Evolutionary conservation across 2,888 invertebrate species (phyloP), one percentile per base, ranked within the genome.

Genomic region (Fragum sueziense): DNA sequence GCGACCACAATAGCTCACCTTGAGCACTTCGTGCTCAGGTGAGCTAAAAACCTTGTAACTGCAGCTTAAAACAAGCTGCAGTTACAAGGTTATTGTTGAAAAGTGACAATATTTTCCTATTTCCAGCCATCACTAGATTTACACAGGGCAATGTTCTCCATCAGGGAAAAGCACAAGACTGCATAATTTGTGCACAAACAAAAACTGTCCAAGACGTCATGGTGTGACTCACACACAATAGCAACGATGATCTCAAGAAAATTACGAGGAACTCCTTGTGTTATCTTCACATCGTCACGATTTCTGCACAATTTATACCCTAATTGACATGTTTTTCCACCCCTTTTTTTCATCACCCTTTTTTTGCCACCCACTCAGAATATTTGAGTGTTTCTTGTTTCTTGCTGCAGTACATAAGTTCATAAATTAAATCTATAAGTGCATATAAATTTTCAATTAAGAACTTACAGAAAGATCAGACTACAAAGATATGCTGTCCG

Each of bases 151-250:
- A 22, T 9, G 25, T 57, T 25, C 57, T 57, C 57, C 14, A 57
- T 52, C 52, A 14, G 17, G 7, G 25, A 57, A 25, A 57, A 27
- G 25, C n/a, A n/a, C 25, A 33, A 61, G 61, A 33, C 14, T 37
- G 65, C 37, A 41, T 65, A n/a, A 65, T 41, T 41, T 65, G 47
- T 47, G 37, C 65, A 65, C 65, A 65, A 61, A 9, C 9, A 11
- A 33, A 62, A 65, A 25, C 65, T 65, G 65, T 65, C 65, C 14
- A 37, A 34, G 11, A 25, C n/a, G 11, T 41, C 41, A 65, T 14
- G 22, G 65, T 2, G 41, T 65, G 65, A 65, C 65, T 65, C 65
- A 65, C 34, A 41, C 17, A 25, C 25, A 65, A 22, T 9, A 34
- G 27, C 22, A 34, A 25, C 41, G 25, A 34, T 22, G 57, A 22